Base-by-base conservation (phyloP, 2,113 vertebrate species). In the Pelusios castaneus region DNA sequence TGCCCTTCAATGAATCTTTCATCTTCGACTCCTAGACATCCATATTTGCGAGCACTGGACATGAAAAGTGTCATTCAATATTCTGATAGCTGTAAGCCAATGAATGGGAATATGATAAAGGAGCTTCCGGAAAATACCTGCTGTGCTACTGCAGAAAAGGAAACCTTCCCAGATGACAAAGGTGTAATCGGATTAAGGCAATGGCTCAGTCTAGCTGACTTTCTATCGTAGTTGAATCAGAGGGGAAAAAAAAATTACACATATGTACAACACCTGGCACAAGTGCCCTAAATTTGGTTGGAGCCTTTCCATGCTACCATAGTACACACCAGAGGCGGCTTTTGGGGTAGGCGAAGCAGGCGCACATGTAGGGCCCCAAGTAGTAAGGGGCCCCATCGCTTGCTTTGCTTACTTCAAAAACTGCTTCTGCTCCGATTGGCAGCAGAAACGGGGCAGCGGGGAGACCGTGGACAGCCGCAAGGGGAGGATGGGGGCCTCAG, bases 181-280 rank as follows among this genome's bases (percentile, higher is more conserved):
- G 58, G 14, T 1, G 21, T 29, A 80, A 41, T 34, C 22, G 8
- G 43, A 70, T 4, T 13, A 25, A 41, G 24, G 29, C 7, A 31
- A 25, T 1, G 6, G 31, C 54, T n/a, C 24, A 11, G 77, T 16
- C 81, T 29, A 24, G 56, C 31, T 80, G 49, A 1, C 4, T 34
- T 4, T 8, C n/a, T 60, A 49, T 21, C 2, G 8, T 0, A 0
- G n/a, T 34, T 19, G n/a, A 70, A 80, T 67, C 24, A 29, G 75
- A 14, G 58, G 24, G 9, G 24, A 10, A 27, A 10, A 31, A 29
- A 52, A 29, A 16, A 24, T 75, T 24, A 75, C 41, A 75, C 12
- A 45, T 11, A 43, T 75, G 17, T 1, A 1, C 6, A 79, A 25
- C 51, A 81, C 34, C 54, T 5, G 16, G 3, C 3, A 7, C 75